phyloP scores from a whole-genome alignment of 2,888 invertebrate genomes.

The Trissoscelio sp. region DNA sequence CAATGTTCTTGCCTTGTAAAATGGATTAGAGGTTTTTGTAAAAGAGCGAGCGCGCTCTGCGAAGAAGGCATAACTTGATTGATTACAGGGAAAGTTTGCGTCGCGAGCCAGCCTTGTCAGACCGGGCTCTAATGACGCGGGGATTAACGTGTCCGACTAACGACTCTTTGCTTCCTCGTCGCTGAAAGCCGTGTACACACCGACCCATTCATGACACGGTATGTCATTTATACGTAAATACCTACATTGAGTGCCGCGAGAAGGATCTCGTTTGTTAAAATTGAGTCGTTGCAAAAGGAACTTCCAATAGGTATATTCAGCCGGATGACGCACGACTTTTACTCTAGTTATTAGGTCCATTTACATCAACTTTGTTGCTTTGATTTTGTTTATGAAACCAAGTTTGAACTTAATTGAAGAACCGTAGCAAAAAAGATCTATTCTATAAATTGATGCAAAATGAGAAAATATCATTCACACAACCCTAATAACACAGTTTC shows the following conservation, averaged over 20 bases:
- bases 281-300: slow-evolving; percentile 40
- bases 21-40: slow-evolving; percentile 61
- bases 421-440: too few relatives aligned
- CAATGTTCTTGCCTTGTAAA: slow-evolving; percentile 53
- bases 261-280: slow-evolving; percentile 55
- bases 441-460: too few relatives aligned
- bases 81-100: slow-evolving; percentile 63
- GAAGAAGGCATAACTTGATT: slow-evolving; percentile 66
- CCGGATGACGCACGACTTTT: background rate
- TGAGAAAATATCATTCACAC: too few relatives aligned
- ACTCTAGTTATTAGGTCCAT: background rate
- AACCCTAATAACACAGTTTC: too few relatives aligned
- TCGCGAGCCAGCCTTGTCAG: slow-evolving; percentile 42
- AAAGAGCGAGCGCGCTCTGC: slow-evolving; percentile 40
- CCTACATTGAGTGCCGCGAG: slow-evolving; percentile 42
- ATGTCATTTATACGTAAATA: slow-evolving; percentile 62
- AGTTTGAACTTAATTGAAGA: too few relatives aligned
- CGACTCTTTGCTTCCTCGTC: slow-evolving; percentile 55
- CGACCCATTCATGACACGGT: slow-evolving; percentile 50
- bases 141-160: slow-evolving; percentile 57
- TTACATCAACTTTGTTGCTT: slow-evolving; percentile 4
- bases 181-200: slow-evolving; percentile 46
- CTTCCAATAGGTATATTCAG: slow-evolving; percentile 18
- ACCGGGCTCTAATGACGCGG: slow-evolving; percentile 51
- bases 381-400: background rate